A percentile compares a stretch with the other conserved stretches of the same genome.
phyloP scores from a whole-genome alignment of 2,797 vertebrate genomes.

The Dallia pectoralis region DNA sequence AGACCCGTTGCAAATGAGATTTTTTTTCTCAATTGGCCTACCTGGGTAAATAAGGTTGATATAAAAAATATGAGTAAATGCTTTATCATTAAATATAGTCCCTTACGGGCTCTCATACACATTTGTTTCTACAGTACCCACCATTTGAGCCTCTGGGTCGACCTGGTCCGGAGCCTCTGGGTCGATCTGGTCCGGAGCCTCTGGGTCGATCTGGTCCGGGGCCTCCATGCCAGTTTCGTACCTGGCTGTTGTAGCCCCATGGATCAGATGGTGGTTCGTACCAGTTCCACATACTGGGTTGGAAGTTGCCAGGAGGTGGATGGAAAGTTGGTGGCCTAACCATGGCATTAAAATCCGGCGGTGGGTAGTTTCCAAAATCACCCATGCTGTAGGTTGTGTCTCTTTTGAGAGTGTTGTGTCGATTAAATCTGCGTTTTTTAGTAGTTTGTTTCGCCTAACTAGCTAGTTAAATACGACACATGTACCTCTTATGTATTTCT shows the following conservation, averaged over 20 bases:
- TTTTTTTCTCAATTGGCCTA: too few relatives aligned
- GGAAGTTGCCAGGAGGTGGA: conserved; percentile 51
- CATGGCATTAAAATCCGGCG: conserved; percentile 60
- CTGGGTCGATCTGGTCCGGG: background rate
- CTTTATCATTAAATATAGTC: too few relatives aligned
- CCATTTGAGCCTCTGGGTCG: conserved; percentile 1
- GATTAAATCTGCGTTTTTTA: background rate
- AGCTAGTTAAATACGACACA: background rate
- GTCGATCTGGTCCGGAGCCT: too few relatives aligned
- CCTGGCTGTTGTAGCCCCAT: conserved; percentile 30
- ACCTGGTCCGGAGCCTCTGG: conserved; percentile 5
- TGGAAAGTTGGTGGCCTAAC: conserved; percentile 34
- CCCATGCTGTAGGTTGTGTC: conserved; percentile 42
- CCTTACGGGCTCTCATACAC: background rate
- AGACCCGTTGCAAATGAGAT: too few relatives aligned
- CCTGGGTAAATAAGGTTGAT: too few relatives aligned
- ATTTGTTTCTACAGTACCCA: background rate
- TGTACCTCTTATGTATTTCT: background rate
- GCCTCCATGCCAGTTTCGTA: conserved; percentile 33
- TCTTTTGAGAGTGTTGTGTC: background rate
- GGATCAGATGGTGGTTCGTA: conserved; percentile 44
- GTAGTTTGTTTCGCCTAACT: background rate
- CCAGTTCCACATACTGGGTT: conserved; percentile 71
- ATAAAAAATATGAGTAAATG: too few relatives aligned
- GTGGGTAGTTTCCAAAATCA: conserved; percentile 56